Conservation (phyloP, 1,140 invertebrate genomes). For the Cherax quadricarinatus region DNA sequence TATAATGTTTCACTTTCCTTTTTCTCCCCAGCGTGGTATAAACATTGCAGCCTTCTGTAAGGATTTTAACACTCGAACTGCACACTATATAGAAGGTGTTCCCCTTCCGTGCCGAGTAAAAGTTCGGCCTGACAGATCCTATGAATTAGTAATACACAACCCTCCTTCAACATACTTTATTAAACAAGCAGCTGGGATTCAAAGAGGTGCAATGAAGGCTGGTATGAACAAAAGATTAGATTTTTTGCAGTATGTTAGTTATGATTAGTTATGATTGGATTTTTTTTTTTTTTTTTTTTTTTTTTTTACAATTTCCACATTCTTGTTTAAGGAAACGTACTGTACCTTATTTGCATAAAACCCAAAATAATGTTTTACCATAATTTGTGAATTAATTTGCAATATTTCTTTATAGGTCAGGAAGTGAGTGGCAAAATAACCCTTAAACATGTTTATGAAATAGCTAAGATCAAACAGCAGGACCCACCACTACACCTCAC, state of each 20-base stretch:
- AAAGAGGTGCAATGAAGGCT: conserved; percentile 87
- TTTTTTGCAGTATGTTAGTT: too few species aligned
- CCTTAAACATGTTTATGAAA: conserved; percentile 98
- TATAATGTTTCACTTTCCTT: neutral
- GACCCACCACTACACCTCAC: conserved; percentile 86
- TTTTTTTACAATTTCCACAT: too few species aligned
- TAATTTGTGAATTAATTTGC: neutral
- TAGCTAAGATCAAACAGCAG: conserved; percentile 93
- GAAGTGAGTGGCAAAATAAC: conserved; percentile 94
- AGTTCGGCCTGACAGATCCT: conserved; percentile 92
- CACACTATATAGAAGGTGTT: conserved; percentile 93
- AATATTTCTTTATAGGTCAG: conserved; percentile 78
- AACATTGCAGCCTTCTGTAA: conserved; percentile 98
- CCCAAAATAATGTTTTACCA: neutral
- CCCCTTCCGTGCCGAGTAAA: conserved; percentile 89
- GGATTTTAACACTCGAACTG: conserved; percentile 97
- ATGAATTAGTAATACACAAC: conserved; percentile 88
- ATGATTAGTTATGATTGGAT: too few species aligned
- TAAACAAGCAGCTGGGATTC: conserved; percentile 95
- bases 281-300: too few species aligned
- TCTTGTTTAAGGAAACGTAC: too few species aligned
- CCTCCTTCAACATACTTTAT: conserved; percentile 93
- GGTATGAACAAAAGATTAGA: conserved; percentile 32
- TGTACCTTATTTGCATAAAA: too few species aligned
- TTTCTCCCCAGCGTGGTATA: conserved; percentile 86